These are phyloP conservation scores for Tiliacea aurago DNA, from an alignment of 2,888 invertebrate species.

Conservation along the genomic window DNA sequence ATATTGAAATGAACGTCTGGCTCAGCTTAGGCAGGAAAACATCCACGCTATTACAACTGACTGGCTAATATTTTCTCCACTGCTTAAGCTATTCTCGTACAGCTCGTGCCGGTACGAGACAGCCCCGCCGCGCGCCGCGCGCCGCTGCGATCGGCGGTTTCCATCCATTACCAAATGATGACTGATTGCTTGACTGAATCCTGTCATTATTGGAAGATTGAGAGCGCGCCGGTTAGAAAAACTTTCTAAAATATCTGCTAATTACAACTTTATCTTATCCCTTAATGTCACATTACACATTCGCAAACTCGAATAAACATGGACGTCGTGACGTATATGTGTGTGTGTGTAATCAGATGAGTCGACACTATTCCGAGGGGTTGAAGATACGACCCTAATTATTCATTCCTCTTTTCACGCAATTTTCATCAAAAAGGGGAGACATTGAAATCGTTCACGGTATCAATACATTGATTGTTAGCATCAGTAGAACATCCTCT, in stretches of 20 bases:
- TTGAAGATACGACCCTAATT: constrained; percentile 25
- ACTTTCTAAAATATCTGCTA: not conserved
- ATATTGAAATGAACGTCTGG: too few relatives aligned
- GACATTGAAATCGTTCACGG: not conserved
- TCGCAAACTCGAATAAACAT: not conserved
- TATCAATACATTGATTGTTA: not conserved
- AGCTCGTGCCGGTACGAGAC: too few relatives aligned
- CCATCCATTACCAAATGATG: constrained; percentile 24
- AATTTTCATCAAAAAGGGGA: not conserved
- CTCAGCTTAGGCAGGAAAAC: too few relatives aligned
- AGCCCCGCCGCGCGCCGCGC: too few relatives aligned
- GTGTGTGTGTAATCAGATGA: constrained; percentile 42
- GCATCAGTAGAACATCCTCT: not conserved
- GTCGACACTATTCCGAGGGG: constrained; percentile 6
- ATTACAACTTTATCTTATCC: constrained; percentile 18
- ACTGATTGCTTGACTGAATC: constrained; percentile 15
- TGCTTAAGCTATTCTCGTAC: not conserved
- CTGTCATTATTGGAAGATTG: constrained; percentile 19
- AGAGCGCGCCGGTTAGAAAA: not conserved
- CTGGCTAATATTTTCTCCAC: not conserved
- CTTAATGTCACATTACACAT: not conserved
- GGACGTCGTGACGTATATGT: not conserved
- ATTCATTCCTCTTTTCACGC: not conserved
- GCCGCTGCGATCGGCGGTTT: too few relatives aligned
- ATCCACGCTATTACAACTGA: not conserved